These are phyloP conservation scores for Itoplectis maculator DNA, from an alignment of 2,888 invertebrate genomes.

Conservation along the genomic window DNA sequence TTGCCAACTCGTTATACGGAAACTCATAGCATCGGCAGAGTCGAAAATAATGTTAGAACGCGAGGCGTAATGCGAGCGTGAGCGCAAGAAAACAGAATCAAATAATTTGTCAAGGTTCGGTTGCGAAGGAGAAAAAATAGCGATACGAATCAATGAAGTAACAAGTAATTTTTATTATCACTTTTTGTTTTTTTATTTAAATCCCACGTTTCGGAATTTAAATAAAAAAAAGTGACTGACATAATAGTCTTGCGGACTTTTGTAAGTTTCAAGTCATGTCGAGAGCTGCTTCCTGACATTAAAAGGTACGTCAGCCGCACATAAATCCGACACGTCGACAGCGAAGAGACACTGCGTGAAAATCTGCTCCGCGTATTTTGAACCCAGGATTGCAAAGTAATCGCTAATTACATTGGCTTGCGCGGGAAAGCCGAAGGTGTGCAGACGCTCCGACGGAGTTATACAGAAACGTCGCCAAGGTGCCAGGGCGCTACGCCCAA, in stretches of 20 bases:
- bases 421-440: constrained; percentile 50
- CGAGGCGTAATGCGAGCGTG: constrained; percentile 35
- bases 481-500: constrained; percentile 2
- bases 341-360: constrained; percentile 4
- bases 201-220: no score
- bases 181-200: no score
- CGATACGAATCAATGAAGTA: not conserved
- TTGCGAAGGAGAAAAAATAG: not conserved
- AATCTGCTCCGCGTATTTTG: constrained; percentile 2
- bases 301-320: not conserved
- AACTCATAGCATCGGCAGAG: constrained; percentile 66
- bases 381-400: constrained; percentile 71
- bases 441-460: constrained; percentile 18
- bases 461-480: constrained; percentile 32
- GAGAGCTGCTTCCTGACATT: no score
- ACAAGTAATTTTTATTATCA: constrained; percentile 27
- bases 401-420: constrained; percentile 75
- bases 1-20: constrained; percentile 70
- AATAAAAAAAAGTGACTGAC: no score
- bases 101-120: constrained; percentile 46
- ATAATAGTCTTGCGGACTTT: no score
- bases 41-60: constrained; percentile 68
- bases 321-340: constrained; percentile 9
- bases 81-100: constrained; percentile 38
- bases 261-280: no score